These are phyloP conservation scores for Phataginus tetradactyla DNA, from an alignment of 2,797 vertebrate species.

Conservation along the genomic window DNA sequence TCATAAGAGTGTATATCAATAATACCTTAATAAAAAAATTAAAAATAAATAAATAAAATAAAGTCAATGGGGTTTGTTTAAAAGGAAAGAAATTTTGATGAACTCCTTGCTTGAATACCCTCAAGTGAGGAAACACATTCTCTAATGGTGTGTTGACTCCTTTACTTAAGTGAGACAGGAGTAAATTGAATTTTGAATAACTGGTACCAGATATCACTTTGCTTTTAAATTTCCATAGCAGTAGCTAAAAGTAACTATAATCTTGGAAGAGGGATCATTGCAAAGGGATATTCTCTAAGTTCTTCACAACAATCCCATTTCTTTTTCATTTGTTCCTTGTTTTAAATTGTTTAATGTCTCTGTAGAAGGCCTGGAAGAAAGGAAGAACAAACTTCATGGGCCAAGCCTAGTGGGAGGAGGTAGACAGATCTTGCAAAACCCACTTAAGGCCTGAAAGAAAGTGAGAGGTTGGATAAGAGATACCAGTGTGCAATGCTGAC, in stretches of 20 bases:
- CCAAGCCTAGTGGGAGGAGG: background rate
- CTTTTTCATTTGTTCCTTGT: background rate
- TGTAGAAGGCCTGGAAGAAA: background rate
- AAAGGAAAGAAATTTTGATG: slow-evolving; percentile 56
- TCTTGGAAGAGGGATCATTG: background rate
- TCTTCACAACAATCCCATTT: background rate
- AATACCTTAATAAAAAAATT: too few species aligned
- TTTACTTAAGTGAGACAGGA: background rate
- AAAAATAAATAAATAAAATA: background rate
- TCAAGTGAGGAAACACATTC: background rate
- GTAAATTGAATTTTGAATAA: background rate
- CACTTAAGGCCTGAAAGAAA: background rate
- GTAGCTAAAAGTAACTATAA: background rate
- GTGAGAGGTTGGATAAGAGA: background rate
- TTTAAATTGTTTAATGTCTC: background rate
- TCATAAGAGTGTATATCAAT: too few species aligned
- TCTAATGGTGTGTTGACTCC: background rate
- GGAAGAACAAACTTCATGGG: background rate
- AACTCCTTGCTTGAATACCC: background rate
- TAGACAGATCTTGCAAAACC: background rate
- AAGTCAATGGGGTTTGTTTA: slow-evolving; percentile 29
- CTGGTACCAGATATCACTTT: background rate
- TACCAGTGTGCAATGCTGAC: background rate
- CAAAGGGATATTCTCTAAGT: background rate
- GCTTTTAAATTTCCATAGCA: background rate